A percentile compares a stretch with the other conserved stretches of the same genome.
Conservation (phyloP, 2,113 vertebrate genomes). For the Jaculus jaculus region DNA sequence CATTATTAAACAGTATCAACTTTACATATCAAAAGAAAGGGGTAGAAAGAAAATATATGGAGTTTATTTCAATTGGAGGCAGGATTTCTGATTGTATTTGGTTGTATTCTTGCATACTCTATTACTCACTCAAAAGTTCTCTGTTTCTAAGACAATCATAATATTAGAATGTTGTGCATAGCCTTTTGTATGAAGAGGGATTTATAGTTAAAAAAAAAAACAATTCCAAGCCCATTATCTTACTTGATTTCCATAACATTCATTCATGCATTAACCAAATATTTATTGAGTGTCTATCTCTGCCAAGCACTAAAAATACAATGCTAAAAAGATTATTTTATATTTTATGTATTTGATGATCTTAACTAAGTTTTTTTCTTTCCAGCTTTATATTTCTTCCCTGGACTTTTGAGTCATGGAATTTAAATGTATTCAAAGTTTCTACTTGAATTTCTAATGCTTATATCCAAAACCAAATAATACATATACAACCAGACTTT, state of each 20-base stretch:
- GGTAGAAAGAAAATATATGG: slow-evolving; percentile 35
- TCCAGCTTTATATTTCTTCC: neutral
- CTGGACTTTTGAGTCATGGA: neutral
- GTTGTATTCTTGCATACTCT: neutral
- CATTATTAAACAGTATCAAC: slow-evolving; percentile 40
- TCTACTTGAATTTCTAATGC: slow-evolving; percentile 11
- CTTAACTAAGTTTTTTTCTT: neutral
- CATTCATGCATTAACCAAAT: neutral
- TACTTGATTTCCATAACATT: slow-evolving; percentile 26
- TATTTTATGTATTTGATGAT: neutral
- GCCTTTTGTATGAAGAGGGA: slow-evolving; percentile 20
- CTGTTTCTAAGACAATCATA: slow-evolving; percentile 47
- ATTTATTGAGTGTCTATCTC: slow-evolving; percentile 15
- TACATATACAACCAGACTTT: neutral
- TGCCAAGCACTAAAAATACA: neutral
- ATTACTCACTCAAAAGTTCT: slow-evolving; percentile 15
- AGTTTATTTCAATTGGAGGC: slow-evolving; percentile 51
- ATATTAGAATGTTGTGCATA: neutral
- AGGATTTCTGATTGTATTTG: slow-evolving; percentile 55
- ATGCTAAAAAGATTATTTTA: slow-evolving; percentile 33
- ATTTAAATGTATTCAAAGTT: slow-evolving; percentile 1
- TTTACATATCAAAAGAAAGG: slow-evolving; percentile 46
- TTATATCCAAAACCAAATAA: neutral
- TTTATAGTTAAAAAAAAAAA: slow-evolving; percentile 31
- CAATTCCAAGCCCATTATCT: neutral